These are phyloP conservation scores for Myotis myotis DNA, from an alignment of 2,797 vertebrate species.

Conservation along the genomic window DNA sequence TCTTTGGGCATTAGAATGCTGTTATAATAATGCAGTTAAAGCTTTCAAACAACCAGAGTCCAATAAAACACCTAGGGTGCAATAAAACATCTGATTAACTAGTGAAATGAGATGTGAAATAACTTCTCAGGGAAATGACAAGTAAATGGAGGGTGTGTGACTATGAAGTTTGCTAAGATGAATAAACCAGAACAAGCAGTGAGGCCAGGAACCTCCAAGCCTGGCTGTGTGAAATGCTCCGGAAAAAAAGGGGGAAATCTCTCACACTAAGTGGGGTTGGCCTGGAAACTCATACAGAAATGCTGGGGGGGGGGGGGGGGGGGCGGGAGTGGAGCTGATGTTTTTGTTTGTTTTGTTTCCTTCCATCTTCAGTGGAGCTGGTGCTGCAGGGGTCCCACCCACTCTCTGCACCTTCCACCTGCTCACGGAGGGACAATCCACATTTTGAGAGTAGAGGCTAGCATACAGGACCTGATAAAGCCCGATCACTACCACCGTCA, in stretches of 20 bases:
- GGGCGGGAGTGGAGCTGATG: not conserved
- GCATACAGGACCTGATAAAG: not conserved
- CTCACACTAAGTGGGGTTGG: not conserved
- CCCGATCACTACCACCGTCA: not conserved
- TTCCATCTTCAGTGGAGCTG: not conserved
- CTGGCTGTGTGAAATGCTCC: not conserved
- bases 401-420: no score
- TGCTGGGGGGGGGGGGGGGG: not conserved
- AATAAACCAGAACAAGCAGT: not conserved
- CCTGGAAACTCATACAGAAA: not conserved
- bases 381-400: not conserved
- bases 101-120: not conserved
- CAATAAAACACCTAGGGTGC: not conserved
- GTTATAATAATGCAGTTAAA: not conserved
- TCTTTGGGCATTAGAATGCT: not conserved
- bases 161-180: not conserved
- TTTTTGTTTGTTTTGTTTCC: not conserved
- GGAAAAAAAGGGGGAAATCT: not conserved
- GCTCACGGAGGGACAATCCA: not conserved
- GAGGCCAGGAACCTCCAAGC: not conserved
- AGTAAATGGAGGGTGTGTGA: slow-evolving; percentile 15
- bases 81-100: not conserved
- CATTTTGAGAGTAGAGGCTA: not conserved
- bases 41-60: slow-evolving; percentile 26
- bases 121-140: slow-evolving; percentile 19